These are phyloP conservation scores for Lepidostoma basale DNA, from an alignment of 1,140 invertebrate species.

Conservation along the genomic window DNA sequence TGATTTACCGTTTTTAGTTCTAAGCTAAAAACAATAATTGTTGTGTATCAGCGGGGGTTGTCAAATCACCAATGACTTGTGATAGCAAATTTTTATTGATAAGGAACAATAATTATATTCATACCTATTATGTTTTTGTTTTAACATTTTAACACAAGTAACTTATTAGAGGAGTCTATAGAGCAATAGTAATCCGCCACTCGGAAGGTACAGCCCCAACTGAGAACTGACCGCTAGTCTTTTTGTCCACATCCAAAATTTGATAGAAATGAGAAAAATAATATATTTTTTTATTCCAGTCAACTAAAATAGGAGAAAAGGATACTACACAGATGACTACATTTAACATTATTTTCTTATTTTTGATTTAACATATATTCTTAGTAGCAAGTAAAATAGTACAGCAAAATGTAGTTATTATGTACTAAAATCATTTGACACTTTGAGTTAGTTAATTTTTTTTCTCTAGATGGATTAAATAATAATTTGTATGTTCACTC, in stretches of 20 bases:
- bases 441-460: background rate
- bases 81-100: conserved; percentile 29
- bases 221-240: conserved; percentile 29
- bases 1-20: conserved; percentile 4
- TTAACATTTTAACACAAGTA: conserved; percentile 20
- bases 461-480: background rate
- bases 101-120: conserved; percentile 16
- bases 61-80: conserved; percentile 35
- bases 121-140: conserved; percentile 18
- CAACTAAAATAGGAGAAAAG: conserved; percentile 9
- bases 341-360: background rate
- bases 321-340: background rate
- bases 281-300: conserved; percentile 36
- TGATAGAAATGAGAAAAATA: conserved; percentile 9
- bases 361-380: background rate
- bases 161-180: conserved; percentile 11
- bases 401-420: background rate
- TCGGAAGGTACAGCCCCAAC: too few relatives aligned
- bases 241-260: conserved; percentile 16
- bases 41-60: conserved; percentile 23
- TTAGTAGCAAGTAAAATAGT: background rate
- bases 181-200: background rate
- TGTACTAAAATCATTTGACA: background rate
- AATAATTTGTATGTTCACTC: too few relatives aligned
- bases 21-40: conserved; percentile 15